phyloP scores from a whole-genome alignment of 2,888 invertebrate species.

The Opisthograptis luteolata region DNA sequence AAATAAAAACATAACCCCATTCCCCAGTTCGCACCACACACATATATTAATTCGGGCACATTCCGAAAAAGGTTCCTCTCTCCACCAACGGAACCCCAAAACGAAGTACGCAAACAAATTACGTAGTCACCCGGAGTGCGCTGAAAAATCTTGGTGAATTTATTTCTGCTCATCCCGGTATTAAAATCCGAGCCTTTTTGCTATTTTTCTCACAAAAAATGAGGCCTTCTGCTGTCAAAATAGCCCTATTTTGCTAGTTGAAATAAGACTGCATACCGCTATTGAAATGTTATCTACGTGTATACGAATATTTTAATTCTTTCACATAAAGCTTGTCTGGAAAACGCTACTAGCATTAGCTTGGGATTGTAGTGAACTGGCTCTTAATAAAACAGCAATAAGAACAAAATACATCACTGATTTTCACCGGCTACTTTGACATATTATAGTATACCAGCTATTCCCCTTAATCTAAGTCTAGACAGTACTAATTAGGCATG shows the following conservation, averaged over 20 bases:
- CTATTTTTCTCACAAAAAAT: constrained; percentile 55
- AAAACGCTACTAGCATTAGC: too few species aligned
- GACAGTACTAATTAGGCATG: too few species aligned
- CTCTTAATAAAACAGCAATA: too few species aligned
- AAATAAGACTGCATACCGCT: not conserved
- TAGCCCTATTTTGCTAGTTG: constrained; percentile 1
- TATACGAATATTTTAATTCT: too few species aligned
- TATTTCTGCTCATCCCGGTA: constrained; percentile 64
- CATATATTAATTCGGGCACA: constrained; percentile 35
- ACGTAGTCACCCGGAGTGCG: constrained; percentile 63
- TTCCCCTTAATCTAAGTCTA: too few species aligned
- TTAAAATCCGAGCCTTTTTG: constrained; percentile 61
- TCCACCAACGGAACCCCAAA: constrained; percentile 41
- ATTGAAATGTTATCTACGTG: not conserved
- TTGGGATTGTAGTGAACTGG: too few species aligned
- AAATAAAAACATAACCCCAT: constrained; percentile 36
- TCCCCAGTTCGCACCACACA: constrained; percentile 31
- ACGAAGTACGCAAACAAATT: constrained; percentile 57
- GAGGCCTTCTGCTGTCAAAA: constrained; percentile 11
- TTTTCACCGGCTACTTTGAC: too few species aligned
- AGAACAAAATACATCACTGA: too few species aligned
- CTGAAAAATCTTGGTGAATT: constrained; percentile 73
- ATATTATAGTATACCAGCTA: too few species aligned
- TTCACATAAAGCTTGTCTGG: too few species aligned
- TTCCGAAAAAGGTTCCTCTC: constrained; percentile 27